These are phyloP conservation scores for Nerophis ophidion DNA, from an alignment of 2,113 vertebrate species.

Conservation along the genomic window DNA sequence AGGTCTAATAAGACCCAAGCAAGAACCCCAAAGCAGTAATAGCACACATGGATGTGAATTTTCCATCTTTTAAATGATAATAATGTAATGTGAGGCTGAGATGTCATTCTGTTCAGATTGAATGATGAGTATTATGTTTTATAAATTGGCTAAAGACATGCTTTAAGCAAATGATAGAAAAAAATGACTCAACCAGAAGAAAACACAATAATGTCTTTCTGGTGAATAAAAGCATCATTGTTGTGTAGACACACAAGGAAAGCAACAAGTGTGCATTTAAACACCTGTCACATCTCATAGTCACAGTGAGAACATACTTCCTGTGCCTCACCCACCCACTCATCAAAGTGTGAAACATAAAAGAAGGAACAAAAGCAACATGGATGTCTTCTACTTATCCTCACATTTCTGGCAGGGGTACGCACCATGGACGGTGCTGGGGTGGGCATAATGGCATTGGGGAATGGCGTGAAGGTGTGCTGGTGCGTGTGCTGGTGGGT, in stretches of 20 bases:
- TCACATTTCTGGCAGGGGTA: constrained; percentile 98
- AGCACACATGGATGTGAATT: constrained; percentile 24
- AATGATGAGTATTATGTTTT: constrained; percentile 65
- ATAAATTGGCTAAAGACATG: constrained; percentile 53
- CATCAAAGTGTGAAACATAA: constrained; percentile 9
- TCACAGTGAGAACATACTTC: constrained; percentile 19
- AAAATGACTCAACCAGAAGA: constrained; percentile 53
- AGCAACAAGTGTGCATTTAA: constrained; percentile 23
- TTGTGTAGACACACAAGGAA: constrained; percentile 42
- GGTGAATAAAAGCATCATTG: constrained; percentile 58
- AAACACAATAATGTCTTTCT: constrained; percentile 55
- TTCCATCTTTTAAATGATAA: constrained; percentile 40
- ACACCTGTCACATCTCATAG: constrained; percentile 29
- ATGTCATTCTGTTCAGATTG: constrained; percentile 65
- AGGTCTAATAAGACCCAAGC: constrained; percentile 60
- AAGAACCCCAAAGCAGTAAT: constrained; percentile 35
- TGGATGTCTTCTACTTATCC: constrained; percentile 85
- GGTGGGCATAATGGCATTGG: constrained; percentile 98
- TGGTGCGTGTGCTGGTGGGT: constrained; percentile 98
- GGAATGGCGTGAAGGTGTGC: constrained; percentile 98
- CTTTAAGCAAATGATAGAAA: constrained; percentile 55
- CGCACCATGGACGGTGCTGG: constrained; percentile 99
- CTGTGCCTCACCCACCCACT: constrained; percentile 2
- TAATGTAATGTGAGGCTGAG: constrained; percentile 50
- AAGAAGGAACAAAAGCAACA: constrained; percentile 5